Evolutionary conservation across 2,888 invertebrate genomes (phyloP).

Genomic region (Eustalomyia histrio): DNA sequence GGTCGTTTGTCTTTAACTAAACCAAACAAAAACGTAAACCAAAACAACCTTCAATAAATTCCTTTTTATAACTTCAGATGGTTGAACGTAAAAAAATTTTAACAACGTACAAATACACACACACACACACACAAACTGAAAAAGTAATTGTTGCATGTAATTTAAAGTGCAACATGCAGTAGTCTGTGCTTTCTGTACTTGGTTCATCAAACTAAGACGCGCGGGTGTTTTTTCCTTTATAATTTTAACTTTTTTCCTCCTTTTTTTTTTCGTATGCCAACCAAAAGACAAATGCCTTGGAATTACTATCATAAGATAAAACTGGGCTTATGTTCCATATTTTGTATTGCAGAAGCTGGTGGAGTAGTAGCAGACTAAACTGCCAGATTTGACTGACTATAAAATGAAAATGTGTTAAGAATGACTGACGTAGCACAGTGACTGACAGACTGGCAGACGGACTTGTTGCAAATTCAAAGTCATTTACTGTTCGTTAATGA

Average conservation of each 20-base stretch:
- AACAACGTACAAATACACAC: background rate
- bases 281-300: constrained; percentile 46
- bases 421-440: constrained; percentile 71
- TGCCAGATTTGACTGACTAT: constrained; percentile 72
- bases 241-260: background rate
- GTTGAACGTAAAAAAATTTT: background rate
- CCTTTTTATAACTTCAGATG: constrained; percentile 26
- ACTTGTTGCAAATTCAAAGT: constrained; percentile 68
- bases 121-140: too few species aligned
- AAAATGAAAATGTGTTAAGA: constrained; percentile 50
- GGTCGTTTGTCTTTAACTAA: constrained; percentile 31
- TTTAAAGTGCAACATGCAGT: constrained; percentile 35
- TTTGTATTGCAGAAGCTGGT: constrained; percentile 20
- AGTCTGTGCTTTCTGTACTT: constrained; percentile 29
- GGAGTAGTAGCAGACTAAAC: constrained; percentile 60
- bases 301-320: constrained; percentile 52
- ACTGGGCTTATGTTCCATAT: constrained; percentile 25
- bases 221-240: constrained; percentile 61
- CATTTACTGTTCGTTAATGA: constrained; percentile 74
- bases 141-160: constrained; percentile 60
- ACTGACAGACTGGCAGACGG: constrained; percentile 72
- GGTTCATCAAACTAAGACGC: constrained; percentile 45
- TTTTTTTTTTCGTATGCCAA: too few species aligned
- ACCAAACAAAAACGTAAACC: background rate
- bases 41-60: constrained; percentile 48